Conservation (phyloP, 2,888 invertebrate genomes). For the Holacanthella duospinosa region DNA sequence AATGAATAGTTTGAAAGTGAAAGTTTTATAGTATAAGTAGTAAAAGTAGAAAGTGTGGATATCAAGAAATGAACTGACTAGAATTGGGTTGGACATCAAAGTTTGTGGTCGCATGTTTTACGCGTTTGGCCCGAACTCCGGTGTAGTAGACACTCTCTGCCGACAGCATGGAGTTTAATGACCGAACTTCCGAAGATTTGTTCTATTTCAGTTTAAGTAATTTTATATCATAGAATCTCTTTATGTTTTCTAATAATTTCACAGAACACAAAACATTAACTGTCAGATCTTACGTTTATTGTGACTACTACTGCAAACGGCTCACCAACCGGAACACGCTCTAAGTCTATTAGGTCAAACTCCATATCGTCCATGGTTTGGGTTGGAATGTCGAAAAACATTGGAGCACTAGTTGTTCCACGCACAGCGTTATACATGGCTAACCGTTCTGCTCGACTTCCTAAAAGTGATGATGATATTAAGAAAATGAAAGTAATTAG, state of each 20-base stretch:
- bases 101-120: constrained; percentile 58
- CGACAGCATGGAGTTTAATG: constrained; percentile 56
- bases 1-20: too few species aligned
- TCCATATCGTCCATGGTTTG: constrained; percentile 51
- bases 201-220: constrained; percentile 38
- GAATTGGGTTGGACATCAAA: constrained; percentile 54
- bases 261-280: constrained; percentile 6
- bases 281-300: constrained; percentile 52
- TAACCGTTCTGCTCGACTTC: constrained; percentile 59
- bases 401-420: constrained; percentile 55
- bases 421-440: constrained; percentile 65
- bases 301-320: constrained; percentile 56
- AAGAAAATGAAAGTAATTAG: constrained; percentile 4
- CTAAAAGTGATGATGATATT: constrained; percentile 38
- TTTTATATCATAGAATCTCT: background rate
- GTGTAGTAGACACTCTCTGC: constrained; percentile 65
- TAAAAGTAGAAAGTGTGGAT: background rate
- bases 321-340: constrained; percentile 58
- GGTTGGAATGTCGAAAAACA: constrained; percentile 53
- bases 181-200: constrained; percentile 44
- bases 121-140: constrained; percentile 58
- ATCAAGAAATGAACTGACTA: constrained; percentile 45
- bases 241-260: background rate
- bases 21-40: background rate
- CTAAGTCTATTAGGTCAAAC: constrained; percentile 56